Evolutionary conservation across 2,888 invertebrate genomes (phyloP), one percentile per base, ranked within the genome.

Genomic region (Thymelicus sylvestris): DNA sequence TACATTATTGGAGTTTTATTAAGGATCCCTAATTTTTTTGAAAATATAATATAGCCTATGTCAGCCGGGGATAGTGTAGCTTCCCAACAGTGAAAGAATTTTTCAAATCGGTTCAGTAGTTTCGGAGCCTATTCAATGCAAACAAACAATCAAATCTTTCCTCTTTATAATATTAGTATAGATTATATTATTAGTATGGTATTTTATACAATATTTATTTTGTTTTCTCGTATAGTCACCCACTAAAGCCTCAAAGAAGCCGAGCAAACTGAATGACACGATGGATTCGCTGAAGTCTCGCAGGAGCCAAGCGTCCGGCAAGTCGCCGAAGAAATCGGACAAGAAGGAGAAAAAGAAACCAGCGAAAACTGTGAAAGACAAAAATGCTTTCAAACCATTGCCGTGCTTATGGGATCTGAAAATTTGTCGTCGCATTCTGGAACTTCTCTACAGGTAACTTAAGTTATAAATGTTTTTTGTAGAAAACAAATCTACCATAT

Each of bases 351-450:
- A 89, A 66, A 86, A 81, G 7, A 91, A 89, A 69, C 81, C 75
- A 0, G 81, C 87, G 0, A 77, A 77, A 0, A 92, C 91, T 71
- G 82, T 83, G 2, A 91, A 89, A 66, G 92, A 92, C 8, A 85
- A 87, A 70, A 84, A 86, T 0, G 88, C 91, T 0, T 93, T 93
- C 75, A 92, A 89, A 73, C 84, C 86, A 0, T 74, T 90, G 75
- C 89, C 91, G 0, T 91, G 91, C 73, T 72, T 91, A 2, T 93
- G 93, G 93, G 86, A 91, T 66, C 71, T 86, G 6, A 80, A 79
- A 39, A 74, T 91, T 8, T 91, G 93, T 72, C 75, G 83, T 6
- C 81, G 87, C 59, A 73, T 91, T 1, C 65, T 92, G 39, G 86
- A 91, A 44, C 75, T 93, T n/a, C 76, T 93, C 19, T 92, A 92